Conservation (phyloP, 2,888 invertebrate genomes). For the Meandrusa payeni region DNA sequence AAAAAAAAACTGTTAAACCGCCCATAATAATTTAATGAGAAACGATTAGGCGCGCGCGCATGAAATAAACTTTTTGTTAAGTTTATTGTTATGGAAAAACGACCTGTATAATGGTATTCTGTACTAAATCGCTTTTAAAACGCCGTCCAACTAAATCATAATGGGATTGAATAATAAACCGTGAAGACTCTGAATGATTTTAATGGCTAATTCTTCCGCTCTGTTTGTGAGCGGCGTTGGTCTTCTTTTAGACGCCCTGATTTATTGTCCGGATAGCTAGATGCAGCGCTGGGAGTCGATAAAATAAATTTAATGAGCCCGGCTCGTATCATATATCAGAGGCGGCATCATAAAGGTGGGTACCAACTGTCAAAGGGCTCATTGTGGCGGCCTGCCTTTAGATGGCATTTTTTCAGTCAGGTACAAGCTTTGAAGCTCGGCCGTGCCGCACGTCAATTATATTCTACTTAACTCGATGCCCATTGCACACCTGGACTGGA, state of each 20-base stretch:
- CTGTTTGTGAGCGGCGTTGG: slow-evolving; percentile 53
- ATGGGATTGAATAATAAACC: slow-evolving; percentile 74
- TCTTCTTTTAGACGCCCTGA: slow-evolving; percentile 59
- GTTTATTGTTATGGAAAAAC: slow-evolving; percentile 72
- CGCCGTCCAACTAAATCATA: slow-evolving; percentile 68
- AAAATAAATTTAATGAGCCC: slow-evolving; percentile 75
- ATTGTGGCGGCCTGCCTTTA: slow-evolving; percentile 74
- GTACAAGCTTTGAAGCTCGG: slow-evolving; percentile 69
- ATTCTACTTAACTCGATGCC: slow-evolving; percentile 71
- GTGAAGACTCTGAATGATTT: slow-evolving; percentile 73
- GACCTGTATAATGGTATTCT: slow-evolving; percentile 67
- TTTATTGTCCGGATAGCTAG: slow-evolving; percentile 65
- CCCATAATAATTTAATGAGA: slow-evolving; percentile 62
- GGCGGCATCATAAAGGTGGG: slow-evolving; percentile 77
- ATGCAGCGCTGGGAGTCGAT: slow-evolving; percentile 68
- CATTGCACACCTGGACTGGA: slow-evolving; percentile 38
- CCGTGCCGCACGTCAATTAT: slow-evolving; percentile 76
- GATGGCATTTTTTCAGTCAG: slow-evolving; percentile 78
- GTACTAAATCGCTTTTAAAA: slow-evolving; percentile 66
- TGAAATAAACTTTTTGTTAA: slow-evolving; percentile 54
- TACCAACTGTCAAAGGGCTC: slow-evolving; percentile 77
- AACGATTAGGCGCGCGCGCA: slow-evolving; percentile 55
- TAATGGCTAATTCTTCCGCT: slow-evolving; percentile 67
- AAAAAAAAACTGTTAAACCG: slow-evolving; percentile 43
- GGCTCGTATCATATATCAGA: slow-evolving; percentile 60